A percentile compares a stretch with the other conserved stretches of the same genome.
These are phyloP conservation scores for Lampris incognitus DNA, from an alignment of 2,113 vertebrate genomes.

Conservation along the genomic window DNA sequence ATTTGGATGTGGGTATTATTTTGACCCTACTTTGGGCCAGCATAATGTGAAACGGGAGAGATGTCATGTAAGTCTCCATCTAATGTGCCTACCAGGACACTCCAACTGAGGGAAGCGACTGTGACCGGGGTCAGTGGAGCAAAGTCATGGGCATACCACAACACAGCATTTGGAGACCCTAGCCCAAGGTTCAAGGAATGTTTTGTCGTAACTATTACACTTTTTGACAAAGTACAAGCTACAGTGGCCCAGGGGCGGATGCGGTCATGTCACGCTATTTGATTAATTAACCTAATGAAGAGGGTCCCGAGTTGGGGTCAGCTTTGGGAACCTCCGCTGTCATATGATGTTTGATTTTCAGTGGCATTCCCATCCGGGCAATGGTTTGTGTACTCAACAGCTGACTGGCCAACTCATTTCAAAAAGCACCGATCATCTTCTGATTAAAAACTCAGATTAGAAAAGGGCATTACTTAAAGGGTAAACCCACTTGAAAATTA, in stretches of 20 bases:
- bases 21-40: conserved; percentile 65
- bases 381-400: background rate
- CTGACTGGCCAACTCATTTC: background rate
- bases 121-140: conserved; percentile 49
- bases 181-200: conserved; percentile 33
- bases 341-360: conserved; percentile 1
- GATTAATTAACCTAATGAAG: conserved; percentile 70
- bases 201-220: conserved; percentile 56
- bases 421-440: background rate
- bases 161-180: conserved; percentile 39
- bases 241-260: conserved; percentile 40
- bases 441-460: too few species aligned
- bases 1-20: conserved; percentile 51
- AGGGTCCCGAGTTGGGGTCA: conserved; percentile 32
- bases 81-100: conserved; percentile 50
- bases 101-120: conserved; percentile 55
- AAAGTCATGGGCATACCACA: conserved; percentile 48
- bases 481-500: too few species aligned
- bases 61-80: conserved; percentile 64
- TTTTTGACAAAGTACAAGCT: conserved; percentile 71
- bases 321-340: conserved; percentile 9
- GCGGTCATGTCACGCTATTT: conserved; percentile 60
- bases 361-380: conserved; percentile 17
- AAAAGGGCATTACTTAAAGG: too few species aligned
- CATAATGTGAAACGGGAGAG: conserved; percentile 48